These are phyloP conservation scores for Ornithoptera alexandrae DNA, from an alignment of 2,888 invertebrate genomes.

Conservation along the genomic window DNA sequence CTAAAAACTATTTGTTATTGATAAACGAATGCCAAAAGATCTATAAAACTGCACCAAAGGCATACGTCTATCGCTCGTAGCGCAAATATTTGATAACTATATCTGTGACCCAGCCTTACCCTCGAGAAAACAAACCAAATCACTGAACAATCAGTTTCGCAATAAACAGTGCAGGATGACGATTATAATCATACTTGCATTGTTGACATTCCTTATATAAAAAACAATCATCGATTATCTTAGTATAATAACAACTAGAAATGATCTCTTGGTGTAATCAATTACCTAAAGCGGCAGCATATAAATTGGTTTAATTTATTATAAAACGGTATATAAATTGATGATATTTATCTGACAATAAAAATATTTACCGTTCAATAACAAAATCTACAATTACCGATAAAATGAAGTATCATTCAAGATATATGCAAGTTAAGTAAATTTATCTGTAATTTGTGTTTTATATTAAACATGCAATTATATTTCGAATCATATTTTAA, in stretches of 20 bases:
- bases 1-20: neutral
- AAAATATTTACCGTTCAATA: neutral
- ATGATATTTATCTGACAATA: neutral
- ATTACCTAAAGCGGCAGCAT: neutral
- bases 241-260: conserved; percentile 12
- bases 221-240: conserved; percentile 6
- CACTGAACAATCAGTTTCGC: conserved; percentile 9
- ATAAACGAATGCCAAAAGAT: neutral
- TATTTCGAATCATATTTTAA: too few species aligned
- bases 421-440: too few species aligned
- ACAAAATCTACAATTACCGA: too few species aligned
- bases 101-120: conserved; percentile 2
- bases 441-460: too few species aligned
- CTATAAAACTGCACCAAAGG: neutral
- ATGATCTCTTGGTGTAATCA: neutral
- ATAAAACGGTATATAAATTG: neutral
- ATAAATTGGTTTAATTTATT: neutral
- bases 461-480: too few species aligned
- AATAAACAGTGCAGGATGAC: neutral
- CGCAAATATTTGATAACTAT: neutral
- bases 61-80: neutral
- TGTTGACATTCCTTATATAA: conserved; percentile 1
- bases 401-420: too few species aligned
- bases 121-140: conserved; percentile 2
- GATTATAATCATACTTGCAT: neutral